Evolutionary conservation across 1,140 invertebrate genomes (phyloP).

Genomic region (Drosophila equinoxialis): DNA sequence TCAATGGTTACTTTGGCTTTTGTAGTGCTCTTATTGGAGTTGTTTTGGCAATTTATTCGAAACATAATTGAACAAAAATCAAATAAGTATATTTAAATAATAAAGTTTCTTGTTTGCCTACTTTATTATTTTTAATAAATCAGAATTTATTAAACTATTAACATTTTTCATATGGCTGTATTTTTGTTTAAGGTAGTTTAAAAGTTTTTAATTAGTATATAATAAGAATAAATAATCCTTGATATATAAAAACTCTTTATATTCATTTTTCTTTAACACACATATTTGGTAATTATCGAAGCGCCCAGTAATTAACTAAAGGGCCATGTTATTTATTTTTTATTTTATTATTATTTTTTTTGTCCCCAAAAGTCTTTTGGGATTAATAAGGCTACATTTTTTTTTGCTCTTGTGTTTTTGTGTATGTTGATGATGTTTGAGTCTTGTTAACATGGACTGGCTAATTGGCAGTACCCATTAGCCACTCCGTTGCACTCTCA

Average conservation of each 20-base stretch:
- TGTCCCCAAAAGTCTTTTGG: neutral
- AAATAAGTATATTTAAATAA: too few relatives aligned
- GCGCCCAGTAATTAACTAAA: neutral
- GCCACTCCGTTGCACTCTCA: conserved; percentile 33
- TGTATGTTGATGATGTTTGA: conserved; percentile 11
- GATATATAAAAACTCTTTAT: too few relatives aligned
- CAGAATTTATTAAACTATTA: too few relatives aligned
- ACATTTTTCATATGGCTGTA: too few relatives aligned
- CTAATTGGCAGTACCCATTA: conserved; percentile 51
- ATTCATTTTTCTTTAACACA: too few relatives aligned
- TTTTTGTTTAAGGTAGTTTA: too few relatives aligned
- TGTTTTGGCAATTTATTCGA: conserved; percentile 1
- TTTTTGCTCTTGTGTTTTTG: neutral
- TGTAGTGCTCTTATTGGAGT: conserved; percentile 42
- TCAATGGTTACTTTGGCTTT: conserved; percentile 33
- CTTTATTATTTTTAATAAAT: too few relatives aligned
- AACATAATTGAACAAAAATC: neutral
- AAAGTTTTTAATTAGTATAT: too few relatives aligned
- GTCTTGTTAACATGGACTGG: conserved; percentile 47
- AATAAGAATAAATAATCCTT: too few relatives aligned
- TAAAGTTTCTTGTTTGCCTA: too few relatives aligned
- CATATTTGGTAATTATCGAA: neutral
- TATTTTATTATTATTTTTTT: conserved; percentile 22
- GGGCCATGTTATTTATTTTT: conserved; percentile 28
- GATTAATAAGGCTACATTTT: neutral